Percentiles rank a stretch among this genome's conserved stretches.
These are phyloP conservation scores for Tiliqua scincoides DNA, from an alignment of 2,113 vertebrate species.

Conservation along the genomic window DNA sequence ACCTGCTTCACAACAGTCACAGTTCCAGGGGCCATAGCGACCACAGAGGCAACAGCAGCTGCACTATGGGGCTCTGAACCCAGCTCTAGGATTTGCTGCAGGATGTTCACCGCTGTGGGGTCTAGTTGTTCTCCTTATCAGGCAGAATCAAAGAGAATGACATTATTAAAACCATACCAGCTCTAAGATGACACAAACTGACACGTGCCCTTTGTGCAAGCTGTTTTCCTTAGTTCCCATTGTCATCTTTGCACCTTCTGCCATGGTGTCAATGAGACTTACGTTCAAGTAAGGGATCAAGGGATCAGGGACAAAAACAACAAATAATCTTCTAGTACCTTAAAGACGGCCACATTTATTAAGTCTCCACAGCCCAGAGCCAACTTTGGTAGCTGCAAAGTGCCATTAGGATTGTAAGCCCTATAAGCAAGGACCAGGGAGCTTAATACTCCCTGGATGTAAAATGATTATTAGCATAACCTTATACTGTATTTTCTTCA, in stretches of 20 bases:
- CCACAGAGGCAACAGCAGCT: conserved; percentile 87
- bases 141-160: conserved; percentile 25
- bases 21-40: conserved; percentile 94
- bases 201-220: too few relatives aligned
- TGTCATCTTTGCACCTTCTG: too few relatives aligned
- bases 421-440: not conserved
- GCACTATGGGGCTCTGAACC: conserved; percentile 85
- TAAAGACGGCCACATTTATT: not conserved
- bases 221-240: not conserved
- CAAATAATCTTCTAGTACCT: not conserved
- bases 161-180: not conserved
- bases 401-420: not conserved
- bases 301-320: not conserved
- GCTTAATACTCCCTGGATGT: not conserved
- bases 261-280: not conserved
- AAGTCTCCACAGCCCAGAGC: too few relatives aligned
- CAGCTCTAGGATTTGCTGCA: conserved; percentile 94
- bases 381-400: not conserved
- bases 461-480: not conserved
- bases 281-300: not conserved
- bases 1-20: conserved; percentile 96
- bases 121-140: conserved; percentile 81
- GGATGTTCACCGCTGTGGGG: conserved; percentile 88
- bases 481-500: too few relatives aligned
- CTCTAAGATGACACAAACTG: not conserved